Evolutionary conservation across 2,888 invertebrate species (phyloP).

Genomic region (Orthonevra nobilis): DNA sequence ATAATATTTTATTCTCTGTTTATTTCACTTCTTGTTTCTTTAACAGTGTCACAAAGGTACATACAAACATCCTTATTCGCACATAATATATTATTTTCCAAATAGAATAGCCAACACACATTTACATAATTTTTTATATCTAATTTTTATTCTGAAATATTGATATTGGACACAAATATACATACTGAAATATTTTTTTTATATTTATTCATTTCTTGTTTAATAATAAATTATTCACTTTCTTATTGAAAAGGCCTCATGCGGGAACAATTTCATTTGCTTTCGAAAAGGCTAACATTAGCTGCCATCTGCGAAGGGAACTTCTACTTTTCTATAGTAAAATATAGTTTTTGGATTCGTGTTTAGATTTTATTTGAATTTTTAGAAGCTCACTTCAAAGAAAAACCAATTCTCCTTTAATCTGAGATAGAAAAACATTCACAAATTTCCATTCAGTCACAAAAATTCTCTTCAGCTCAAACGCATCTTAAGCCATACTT

Average conservation of each 20-base stretch:
- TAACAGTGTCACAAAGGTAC: slow-evolving; percentile 54
- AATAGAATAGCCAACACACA: slow-evolving; percentile 23
- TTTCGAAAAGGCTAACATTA: slow-evolving; percentile 26
- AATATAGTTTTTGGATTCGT: no score
- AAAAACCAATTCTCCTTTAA: no score
- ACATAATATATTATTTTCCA: no score
- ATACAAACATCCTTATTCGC: slow-evolving; percentile 57
- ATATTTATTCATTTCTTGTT: neutral
- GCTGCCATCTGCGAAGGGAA: slow-evolving; percentile 55
- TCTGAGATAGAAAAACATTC: neutral
- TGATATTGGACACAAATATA: slow-evolving; percentile 13
- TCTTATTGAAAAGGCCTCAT: slow-evolving; percentile 32
- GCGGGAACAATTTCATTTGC: slow-evolving; percentile 49
- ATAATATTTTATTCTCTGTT: slow-evolving; percentile 31
- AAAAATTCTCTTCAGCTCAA: neutral
- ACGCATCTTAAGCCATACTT: slow-evolving; percentile 4
- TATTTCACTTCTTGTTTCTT: slow-evolving; percentile 30
- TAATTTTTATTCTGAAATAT: slow-evolving; percentile 12
- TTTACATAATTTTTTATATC: slow-evolving; percentile 21
- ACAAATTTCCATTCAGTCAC: neutral
- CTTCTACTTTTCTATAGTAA: no score
- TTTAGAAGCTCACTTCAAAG: no score
- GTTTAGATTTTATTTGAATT: no score
- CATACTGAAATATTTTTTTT: neutral
- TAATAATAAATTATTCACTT: slow-evolving; percentile 11